Evolutionary conservation across 2,888 invertebrate genomes (phyloP), one percentile per base, ranked within the genome.

Genomic region (Eupithecia subfuscata): DNA sequence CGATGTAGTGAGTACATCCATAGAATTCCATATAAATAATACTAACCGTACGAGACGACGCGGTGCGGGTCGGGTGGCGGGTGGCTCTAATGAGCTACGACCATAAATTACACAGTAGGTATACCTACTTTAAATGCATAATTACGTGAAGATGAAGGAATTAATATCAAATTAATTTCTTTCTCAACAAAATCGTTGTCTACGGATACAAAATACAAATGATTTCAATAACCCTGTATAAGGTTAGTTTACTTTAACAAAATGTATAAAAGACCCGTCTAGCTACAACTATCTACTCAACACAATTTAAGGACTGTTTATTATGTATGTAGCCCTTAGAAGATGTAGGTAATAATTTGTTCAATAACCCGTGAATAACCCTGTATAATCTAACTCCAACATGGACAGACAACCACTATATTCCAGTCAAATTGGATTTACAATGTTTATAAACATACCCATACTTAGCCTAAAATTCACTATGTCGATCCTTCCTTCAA

Each of bases 191-290:
- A 22, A 56, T 52, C 12, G 56, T 56, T 56, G 56, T 11, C 56
- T 56, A n/a, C 8, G 8, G 5, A 22, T 56, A 56, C 52, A 52
- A 52, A 11, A 52, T 52, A 52, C 22, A 56, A 56, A 56, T 56
- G 11, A 56, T 56, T 56, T 56, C 56, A 56, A 22, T 56, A 56
- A 56, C 56, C 56, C 56, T n/a, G n/a, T n/a, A n/a, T n/a, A n/a
- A n/a, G n/a, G n/a, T n/a, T n/a, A n/a, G n/a, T n/a, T 56, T 56
- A 22, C 11, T 56, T 22, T 56, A 22, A 25, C 25, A 60, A 25
- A 25, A 60, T 25, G 0, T 60, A 60, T 60, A 25, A 25, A 25
- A 60, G 0, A 25, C 60, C 60, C 60, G 11, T 56, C 56, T 56
- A 56, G 22, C 22, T 60, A 60, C 60, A 60, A 60, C 25, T 22